phyloP scores from a whole-genome alignment of 2,113 vertebrate species.

The Antennarius striatus region DNA sequence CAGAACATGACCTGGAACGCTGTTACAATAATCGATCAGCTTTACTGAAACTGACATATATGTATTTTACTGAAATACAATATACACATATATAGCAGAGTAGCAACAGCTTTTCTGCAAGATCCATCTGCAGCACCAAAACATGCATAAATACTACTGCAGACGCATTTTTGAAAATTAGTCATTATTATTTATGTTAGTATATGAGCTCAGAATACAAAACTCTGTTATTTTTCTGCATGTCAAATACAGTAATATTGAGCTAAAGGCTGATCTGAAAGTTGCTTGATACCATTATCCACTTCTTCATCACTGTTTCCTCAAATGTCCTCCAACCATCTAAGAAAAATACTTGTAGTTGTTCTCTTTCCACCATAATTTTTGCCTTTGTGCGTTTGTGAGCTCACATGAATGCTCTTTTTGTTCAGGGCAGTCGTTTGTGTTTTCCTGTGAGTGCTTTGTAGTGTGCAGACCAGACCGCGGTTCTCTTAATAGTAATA shows the following conservation, averaged over 20 bases:
- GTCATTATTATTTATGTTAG: too few relatives aligned
- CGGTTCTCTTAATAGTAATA: constrained; percentile 65
- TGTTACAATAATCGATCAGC: background rate
- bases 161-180: too few relatives aligned
- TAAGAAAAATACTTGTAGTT: background rate
- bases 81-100: background rate
- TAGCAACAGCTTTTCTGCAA: background rate
- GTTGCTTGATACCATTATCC: constrained; percentile 1
- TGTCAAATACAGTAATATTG: background rate
- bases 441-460: constrained; percentile 6
- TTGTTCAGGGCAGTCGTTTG: constrained; percentile 4
- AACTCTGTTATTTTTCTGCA: background rate
- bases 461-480: constrained; percentile 20
- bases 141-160: too few relatives aligned
- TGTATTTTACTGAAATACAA: constrained; percentile 12
- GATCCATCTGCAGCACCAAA: too few relatives aligned
- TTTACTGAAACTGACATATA: constrained; percentile 13
- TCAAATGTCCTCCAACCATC: background rate
- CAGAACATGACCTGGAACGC: background rate
- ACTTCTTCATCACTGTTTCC: constrained; percentile 1
- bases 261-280: constrained; percentile 18
- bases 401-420: constrained; percentile 31
- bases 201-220: too few relatives aligned
- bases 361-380: background rate
- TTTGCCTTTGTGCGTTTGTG: background rate